phyloP scores from a whole-genome alignment of 2,888 invertebrate genomes.

The Erpobdella octoculata region DNA sequence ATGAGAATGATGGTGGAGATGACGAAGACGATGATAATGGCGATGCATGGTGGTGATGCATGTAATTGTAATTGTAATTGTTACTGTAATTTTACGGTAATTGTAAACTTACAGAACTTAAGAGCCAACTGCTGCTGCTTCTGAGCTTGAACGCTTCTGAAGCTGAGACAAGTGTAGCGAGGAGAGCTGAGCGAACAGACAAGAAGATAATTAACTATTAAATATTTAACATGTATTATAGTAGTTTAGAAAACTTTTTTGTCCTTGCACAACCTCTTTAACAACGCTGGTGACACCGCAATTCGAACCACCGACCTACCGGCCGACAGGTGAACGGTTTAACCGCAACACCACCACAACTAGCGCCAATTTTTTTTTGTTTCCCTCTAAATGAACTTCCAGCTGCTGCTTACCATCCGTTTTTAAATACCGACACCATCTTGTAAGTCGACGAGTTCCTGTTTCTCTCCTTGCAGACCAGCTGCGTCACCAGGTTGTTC shows the following conservation, averaged over 20 bases:
- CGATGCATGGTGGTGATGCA: background rate
- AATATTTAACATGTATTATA: background rate
- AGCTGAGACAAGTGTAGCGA: conserved; percentile 38
- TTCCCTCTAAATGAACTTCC: background rate
- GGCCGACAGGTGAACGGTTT: no score
- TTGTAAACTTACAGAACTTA: conserved; percentile 32
- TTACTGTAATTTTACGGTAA: no score
- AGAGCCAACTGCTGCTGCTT: conserved; percentile 22
- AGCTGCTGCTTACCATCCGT: conserved; percentile 45
- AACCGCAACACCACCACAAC: no score
- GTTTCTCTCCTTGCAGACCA: conserved; percentile 43
- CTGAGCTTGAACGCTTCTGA: conserved; percentile 18
- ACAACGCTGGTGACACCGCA: no score
- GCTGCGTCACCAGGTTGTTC: conserved; percentile 27
- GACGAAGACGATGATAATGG: no score
- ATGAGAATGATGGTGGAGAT: background rate
- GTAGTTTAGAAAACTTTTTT: no score
- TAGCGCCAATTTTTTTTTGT: background rate
- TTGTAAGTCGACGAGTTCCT: conserved; percentile 43
- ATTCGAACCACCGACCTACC: no score
- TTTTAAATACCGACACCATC: conserved; percentile 42
- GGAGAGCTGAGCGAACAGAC: conserved; percentile 41
- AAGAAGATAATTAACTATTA: background rate
- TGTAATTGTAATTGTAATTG: background rate
- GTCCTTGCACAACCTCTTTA: no score